phyloP scores from a whole-genome alignment of 2,113 vertebrate genomes.

The Mus pahari region DNA sequence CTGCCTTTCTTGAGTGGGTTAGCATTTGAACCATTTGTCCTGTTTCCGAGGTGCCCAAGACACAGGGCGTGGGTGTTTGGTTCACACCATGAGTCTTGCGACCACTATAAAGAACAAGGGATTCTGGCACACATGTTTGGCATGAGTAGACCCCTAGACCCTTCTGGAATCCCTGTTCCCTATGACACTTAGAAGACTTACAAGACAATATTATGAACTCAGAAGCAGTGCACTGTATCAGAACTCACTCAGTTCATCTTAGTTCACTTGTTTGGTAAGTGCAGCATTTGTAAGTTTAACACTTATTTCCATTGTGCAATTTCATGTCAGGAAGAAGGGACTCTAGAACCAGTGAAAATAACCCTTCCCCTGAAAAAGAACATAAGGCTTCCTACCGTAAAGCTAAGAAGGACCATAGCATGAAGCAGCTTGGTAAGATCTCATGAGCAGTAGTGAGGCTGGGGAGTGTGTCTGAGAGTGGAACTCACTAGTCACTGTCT shows the following conservation, averaged over 20 bases:
- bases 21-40: background rate
- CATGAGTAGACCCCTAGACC: background rate
- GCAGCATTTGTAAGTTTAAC: background rate
- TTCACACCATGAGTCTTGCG: background rate
- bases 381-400: background rate
- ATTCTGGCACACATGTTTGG: accelerated
- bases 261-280: background rate
- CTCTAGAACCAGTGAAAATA: slow-evolving; percentile 44
- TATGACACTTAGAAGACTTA: background rate
- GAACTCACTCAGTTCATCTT: background rate
- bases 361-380: slow-evolving; percentile 36
- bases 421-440: background rate
- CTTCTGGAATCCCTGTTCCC: background rate
- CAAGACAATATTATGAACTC: background rate
- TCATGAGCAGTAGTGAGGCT: background rate
- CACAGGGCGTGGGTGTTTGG: background rate
- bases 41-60: background rate
- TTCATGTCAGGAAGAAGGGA: slow-evolving; percentile 67
- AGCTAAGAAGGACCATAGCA: background rate
- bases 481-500: background rate
- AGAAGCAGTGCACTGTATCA: background rate
- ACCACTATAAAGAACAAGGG: background rate
- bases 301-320: slow-evolving; percentile 5
- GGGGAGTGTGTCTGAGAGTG: accelerated
- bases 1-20: background rate